These are phyloP conservation scores for Daphoenositta chrysoptera DNA, from an alignment of 2,113 vertebrate genomes.

Conservation along the genomic window DNA sequence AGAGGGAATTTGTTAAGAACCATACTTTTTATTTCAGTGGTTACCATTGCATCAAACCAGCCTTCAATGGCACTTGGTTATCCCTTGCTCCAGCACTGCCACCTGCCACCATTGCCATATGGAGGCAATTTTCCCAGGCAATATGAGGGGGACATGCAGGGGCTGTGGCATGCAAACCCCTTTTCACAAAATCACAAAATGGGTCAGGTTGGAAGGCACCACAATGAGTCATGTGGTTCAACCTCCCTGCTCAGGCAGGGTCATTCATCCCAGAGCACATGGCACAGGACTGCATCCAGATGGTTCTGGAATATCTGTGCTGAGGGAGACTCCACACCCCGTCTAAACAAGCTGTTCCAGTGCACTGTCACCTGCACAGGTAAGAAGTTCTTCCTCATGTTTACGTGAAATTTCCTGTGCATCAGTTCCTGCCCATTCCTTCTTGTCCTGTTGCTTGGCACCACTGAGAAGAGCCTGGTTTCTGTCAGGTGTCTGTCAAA, in stretches of 20 bases:
- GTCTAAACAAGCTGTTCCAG: background rate
- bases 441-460: background rate
- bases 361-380: rapidly evolving
- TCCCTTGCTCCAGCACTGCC: background rate
- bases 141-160: rapidly evolving
- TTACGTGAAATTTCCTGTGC: background rate
- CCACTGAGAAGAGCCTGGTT: background rate
- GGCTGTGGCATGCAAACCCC: background rate
- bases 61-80: background rate
- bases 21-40: background rate
- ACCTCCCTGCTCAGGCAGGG: background rate
- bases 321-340: background rate
- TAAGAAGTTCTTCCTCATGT: background rate
- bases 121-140: background rate
- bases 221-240: background rate
- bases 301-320: background rate
- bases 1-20: background rate
- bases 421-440: background rate
- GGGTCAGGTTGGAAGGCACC: background rate
- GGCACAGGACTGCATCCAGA: background rate
- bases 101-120: background rate
- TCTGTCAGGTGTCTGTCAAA: background rate
- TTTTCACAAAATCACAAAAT: background rate
- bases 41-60: background rate
- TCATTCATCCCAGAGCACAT: background rate